These are phyloP conservation scores for Cephalopterus ornatus DNA, from an alignment of 2,113 vertebrate species.

Conservation along the genomic window DNA sequence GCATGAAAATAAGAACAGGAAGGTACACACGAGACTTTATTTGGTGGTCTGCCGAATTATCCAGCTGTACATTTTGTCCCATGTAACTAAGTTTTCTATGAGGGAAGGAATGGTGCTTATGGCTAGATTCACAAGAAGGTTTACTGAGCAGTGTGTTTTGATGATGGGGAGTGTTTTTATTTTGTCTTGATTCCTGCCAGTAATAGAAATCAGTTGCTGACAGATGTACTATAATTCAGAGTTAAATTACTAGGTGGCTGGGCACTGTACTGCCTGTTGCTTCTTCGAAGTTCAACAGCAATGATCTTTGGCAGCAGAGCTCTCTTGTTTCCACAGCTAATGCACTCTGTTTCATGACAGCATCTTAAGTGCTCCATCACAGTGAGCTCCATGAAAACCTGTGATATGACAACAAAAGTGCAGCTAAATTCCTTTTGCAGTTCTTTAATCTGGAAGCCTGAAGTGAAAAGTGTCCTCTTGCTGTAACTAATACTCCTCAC, in stretches of 20 bases:
- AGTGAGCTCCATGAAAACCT: background rate
- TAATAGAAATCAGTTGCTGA: background rate
- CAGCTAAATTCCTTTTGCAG: background rate
- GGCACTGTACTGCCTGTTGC: background rate
- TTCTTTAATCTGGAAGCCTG: background rate
- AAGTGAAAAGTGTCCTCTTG: background rate
- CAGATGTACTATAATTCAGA: background rate
- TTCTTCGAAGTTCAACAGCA: background rate
- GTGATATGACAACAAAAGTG: background rate
- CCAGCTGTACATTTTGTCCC: background rate
- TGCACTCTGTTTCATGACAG: background rate
- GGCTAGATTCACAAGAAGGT: background rate
- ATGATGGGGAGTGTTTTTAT: background rate
- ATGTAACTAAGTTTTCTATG: background rate
- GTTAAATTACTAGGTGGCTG: background rate
- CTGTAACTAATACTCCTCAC: background rate
- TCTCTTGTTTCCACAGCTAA: background rate
- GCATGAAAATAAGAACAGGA: background rate
- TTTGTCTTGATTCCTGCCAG: background rate
- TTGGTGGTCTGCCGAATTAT: slow-evolving; percentile 38
- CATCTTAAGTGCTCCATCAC: background rate
- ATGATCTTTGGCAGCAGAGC: background rate
- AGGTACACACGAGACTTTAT: background rate
- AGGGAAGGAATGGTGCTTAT: background rate
- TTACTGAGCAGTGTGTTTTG: background rate